phyloP scores from a whole-genome alignment of 2,113 vertebrate genomes.

The Bungarus multicinctus region DNA sequence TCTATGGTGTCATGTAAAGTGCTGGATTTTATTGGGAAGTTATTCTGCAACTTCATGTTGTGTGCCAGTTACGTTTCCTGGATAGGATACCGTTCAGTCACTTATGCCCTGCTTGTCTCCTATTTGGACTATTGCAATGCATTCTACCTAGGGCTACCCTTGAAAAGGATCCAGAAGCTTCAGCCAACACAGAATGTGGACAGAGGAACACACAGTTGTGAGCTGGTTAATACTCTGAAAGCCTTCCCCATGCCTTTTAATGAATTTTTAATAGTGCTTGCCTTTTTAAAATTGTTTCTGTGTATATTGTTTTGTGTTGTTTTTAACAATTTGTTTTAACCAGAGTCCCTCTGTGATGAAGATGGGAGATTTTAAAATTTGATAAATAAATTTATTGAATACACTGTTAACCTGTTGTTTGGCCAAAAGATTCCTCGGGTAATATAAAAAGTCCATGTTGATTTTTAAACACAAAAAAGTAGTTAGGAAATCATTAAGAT shows the following conservation, averaged over 20 bases:
- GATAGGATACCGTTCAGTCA: neutral
- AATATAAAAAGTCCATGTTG: neutral
- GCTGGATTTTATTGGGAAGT: neutral
- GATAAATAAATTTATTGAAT: neutral
- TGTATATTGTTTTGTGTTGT: neutral
- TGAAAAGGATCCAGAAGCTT: neutral
- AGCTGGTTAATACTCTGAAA: neutral
- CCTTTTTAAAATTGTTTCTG: neutral
- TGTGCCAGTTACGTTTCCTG: neutral
- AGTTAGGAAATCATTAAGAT: neutral
- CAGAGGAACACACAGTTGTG: neutral
- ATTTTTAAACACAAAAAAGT: neutral
- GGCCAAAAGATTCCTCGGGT: neutral
- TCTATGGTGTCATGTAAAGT: neutral
- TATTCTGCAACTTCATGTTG: neutral
- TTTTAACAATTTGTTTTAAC: neutral
- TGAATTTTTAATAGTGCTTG: neutral
- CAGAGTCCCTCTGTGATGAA: neutral
- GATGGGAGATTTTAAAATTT: neutral
- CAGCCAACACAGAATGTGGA: neutral
- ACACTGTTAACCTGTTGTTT: neutral
- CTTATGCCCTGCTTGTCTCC: neutral
- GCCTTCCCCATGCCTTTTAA: neutral
- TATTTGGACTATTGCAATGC: neutral
- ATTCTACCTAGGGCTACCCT: neutral